Evolutionary conservation across 2,113 vertebrate genomes (phyloP).

Genomic region (Xerus inauris): DNA sequence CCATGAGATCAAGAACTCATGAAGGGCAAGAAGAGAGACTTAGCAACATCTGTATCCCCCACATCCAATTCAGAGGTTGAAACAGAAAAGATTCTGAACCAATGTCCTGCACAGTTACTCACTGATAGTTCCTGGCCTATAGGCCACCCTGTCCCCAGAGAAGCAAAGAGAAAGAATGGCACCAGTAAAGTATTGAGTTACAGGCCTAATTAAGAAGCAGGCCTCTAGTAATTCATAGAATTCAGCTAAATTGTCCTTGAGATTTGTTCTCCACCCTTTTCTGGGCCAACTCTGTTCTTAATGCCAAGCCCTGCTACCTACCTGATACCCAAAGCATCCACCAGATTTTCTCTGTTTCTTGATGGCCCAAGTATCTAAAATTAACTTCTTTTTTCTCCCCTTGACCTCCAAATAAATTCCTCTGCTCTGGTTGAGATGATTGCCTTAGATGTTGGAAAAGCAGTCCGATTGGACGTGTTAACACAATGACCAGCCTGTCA

Average conservation of each 20-base stretch:
- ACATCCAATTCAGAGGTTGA: not conserved
- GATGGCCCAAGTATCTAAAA: not conserved
- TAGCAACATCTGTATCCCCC: not conserved
- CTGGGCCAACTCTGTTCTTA: not conserved
- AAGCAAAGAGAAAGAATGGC: not conserved
- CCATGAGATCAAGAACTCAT: not conserved
- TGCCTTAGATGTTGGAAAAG: slow-evolving; percentile 25
- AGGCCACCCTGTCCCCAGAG: not conserved
- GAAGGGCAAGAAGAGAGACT: not conserved
- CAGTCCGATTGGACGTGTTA: not conserved
- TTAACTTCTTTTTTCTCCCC: not conserved
- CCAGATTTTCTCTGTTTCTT: not conserved
- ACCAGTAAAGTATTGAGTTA: not conserved
- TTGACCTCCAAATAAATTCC: slow-evolving; percentile 22
- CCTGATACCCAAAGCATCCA: not conserved
- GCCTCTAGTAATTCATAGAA: not conserved
- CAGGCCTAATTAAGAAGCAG: not conserved
- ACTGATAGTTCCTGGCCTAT: not conserved
- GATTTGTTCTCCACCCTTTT: not conserved
- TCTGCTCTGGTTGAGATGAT: not conserved
- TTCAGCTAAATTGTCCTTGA: not conserved
- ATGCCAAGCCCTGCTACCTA: not conserved
- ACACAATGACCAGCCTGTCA: not conserved
- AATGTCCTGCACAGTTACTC: not conserved
- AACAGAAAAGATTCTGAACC: not conserved